Base-by-base conservation (phyloP, 2,113 vertebrate species). In the Camelus dromedarius region DNA sequence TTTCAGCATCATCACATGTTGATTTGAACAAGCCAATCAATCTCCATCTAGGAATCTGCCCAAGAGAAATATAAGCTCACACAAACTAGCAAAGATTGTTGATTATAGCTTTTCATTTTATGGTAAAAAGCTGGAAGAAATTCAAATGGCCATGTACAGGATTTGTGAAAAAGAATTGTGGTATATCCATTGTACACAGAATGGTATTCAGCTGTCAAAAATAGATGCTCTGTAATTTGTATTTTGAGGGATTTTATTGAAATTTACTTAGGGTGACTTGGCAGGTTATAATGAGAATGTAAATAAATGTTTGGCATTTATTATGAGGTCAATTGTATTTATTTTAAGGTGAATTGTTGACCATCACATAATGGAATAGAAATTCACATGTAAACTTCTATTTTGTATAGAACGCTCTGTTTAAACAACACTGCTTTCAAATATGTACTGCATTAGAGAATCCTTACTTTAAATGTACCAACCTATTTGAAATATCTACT, bases 391-490 rank as follows among this genome's bases (percentile, higher is more conserved):
- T 10, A 77, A 72, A 42, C 30, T 35, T 83, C 22, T 56, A 58
- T 54, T 69, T 6, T 64, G 13, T 35, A 26, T 75, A 85, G 54
- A 50, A 88, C 28, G 16, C 20, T 12, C 26, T 85, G 35, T 62
- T 70, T 93, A 89, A 91, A 82, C n/a, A 86, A 90, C n/a, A 1
- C 7, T 86, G 69, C 60, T 69, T 92, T 95, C 67, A 79, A 52
- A 77, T 42, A 72, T 24, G 18, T 50, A 24, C 56, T 64, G 1
- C 3, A 30, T 24, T 75, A 30, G 76, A 82, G 10, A 32, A 15
- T 52, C 9, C 56, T 86, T 70, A 52, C 89, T 91, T 96, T 72
- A 93, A 94, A 69, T 77, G 7, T 32, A 94, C 32, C 28, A 50
- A 83, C 13, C 11, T 72, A 83, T 58, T 62, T 79, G 42, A 95